Conservation (phyloP, 2,888 invertebrate species). For the Antitype chi region DNA sequence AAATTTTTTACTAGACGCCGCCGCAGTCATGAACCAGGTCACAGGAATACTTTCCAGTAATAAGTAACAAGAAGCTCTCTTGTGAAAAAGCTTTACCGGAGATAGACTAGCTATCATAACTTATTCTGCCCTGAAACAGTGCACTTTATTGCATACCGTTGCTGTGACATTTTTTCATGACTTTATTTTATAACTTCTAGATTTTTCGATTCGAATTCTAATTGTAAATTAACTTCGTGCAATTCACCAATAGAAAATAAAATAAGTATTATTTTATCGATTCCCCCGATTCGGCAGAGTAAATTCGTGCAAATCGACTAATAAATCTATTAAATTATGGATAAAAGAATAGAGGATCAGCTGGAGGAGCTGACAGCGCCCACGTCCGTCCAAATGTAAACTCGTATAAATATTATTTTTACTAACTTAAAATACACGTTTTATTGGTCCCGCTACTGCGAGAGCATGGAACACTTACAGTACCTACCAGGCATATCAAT, state of each 20-base stretch:
- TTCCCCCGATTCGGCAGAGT: too few species aligned
- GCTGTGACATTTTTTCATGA: too few species aligned
- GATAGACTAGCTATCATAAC: background rate
- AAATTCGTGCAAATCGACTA: too few species aligned
- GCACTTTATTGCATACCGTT: too few species aligned
- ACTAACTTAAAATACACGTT: background rate
- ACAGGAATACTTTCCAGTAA: background rate
- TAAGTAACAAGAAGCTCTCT: background rate
- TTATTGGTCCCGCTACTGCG: background rate
- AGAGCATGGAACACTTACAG: background rate
- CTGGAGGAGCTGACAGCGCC: background rate
- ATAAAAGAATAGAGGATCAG: background rate
- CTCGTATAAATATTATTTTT: background rate
- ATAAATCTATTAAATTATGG: too few species aligned
- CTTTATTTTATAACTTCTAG: too few species aligned
- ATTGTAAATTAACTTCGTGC: too few species aligned
- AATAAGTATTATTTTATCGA: too few species aligned
- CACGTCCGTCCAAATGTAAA: too few species aligned
- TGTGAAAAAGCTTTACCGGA: constrained; percentile 1
- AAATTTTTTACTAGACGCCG: background rate
- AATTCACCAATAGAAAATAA: too few species aligned
- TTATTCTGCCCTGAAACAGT: constrained; percentile 20
- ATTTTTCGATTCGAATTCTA: too few species aligned
- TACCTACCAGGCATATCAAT: too few species aligned
- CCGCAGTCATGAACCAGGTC: background rate